phyloP scores from a whole-genome alignment of 2,797 vertebrate species.

The Podarcis siculus region DNA sequence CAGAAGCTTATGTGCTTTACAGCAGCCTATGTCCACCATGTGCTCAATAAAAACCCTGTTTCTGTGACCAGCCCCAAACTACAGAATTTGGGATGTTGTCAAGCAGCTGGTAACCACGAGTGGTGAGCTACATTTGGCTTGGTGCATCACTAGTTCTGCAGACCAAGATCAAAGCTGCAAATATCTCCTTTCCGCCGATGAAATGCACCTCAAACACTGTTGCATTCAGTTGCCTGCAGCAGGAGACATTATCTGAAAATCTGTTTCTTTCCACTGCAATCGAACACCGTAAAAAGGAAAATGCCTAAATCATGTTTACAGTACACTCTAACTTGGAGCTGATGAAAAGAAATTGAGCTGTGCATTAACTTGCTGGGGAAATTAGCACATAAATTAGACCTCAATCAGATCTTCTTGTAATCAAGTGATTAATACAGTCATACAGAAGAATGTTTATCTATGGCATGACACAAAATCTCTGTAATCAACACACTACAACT shows the following conservation, averaged over 20 bases:
- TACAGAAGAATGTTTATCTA: conserved; percentile 37
- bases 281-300: conserved; percentile 71
- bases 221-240: background rate
- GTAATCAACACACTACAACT: background rate
- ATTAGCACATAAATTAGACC: conserved; percentile 73
- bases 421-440: conserved; percentile 65
- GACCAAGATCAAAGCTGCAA: background rate
- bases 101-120: background rate
- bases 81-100: background rate
- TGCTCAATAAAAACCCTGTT: background rate
- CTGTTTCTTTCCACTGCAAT: conserved; percentile 67
- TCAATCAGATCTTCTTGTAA: conserved; percentile 61
- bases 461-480: background rate
- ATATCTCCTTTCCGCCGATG: background rate
- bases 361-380: conserved; percentile 73
- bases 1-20: background rate
- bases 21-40: background rate
- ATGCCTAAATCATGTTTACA: conserved; percentile 80
- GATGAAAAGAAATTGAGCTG: conserved; percentile 77
- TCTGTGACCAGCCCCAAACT: background rate
- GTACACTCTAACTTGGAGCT: conserved; percentile 50
- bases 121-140: too few relatives aligned
- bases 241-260: background rate
- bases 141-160: background rate
- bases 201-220: background rate